A percentile compares a stretch with the other conserved stretches of the same genome.
Conservation (phyloP, 2,113 vertebrate species). For the Notechis scutatus region DNA sequence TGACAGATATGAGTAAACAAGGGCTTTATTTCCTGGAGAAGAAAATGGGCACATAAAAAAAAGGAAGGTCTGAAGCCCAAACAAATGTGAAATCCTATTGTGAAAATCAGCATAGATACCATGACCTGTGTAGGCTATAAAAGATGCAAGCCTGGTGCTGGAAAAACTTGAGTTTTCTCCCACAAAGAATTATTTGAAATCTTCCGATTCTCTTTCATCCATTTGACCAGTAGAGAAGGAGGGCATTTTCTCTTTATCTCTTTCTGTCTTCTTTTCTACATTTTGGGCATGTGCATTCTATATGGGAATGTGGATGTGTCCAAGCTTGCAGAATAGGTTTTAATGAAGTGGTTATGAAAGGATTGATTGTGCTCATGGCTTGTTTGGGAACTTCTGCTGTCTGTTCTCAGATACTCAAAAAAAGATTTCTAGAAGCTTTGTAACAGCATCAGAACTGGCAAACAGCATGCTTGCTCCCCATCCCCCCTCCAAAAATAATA, state of each 20-base stretch:
- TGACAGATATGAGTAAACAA: neutral
- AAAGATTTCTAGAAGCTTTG: neutral
- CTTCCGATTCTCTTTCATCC: neutral
- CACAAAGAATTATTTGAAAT: neutral
- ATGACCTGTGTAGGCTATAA: neutral
- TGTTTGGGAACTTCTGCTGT: neutral
- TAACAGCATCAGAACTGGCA: neutral
- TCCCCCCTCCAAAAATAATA: neutral
- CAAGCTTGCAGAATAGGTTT: neutral
- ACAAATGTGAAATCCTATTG: neutral
- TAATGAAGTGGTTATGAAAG: neutral
- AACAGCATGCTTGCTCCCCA: neutral
- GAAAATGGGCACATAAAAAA: neutral
- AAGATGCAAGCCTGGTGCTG: neutral
- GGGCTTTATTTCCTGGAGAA: neutral
- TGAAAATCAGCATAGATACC: neutral
- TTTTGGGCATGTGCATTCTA: neutral
- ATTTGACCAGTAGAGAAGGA: neutral
- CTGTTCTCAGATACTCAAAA: neutral
- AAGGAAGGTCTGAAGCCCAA: neutral
- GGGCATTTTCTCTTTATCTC: neutral
- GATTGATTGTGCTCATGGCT: neutral
- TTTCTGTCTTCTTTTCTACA: neutral
- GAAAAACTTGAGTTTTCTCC: neutral
- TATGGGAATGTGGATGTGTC: neutral